A percentile compares a stretch with the other conserved stretches of the same genome.
phyloP scores from a whole-genome alignment of 1,140 invertebrate genomes.

The Akabosia matsudoensis region DNA sequence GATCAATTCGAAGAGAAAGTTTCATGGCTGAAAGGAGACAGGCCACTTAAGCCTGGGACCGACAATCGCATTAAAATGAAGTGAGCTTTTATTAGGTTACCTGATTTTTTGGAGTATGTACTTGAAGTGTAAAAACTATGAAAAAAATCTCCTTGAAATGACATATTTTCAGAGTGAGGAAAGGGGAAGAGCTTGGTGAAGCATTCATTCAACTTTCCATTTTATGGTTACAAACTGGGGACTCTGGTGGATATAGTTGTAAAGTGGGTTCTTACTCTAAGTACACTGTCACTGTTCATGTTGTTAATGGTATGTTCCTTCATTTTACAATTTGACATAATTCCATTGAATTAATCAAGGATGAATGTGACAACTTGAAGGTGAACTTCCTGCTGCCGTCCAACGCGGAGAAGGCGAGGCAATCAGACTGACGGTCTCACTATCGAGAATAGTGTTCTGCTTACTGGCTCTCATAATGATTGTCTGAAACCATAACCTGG shows the following conservation, averaged over 20 bases:
- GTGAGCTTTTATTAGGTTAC: no score
- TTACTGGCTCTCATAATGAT: no score
- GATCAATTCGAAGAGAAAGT: constrained; percentile 48
- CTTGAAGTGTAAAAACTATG: no score
- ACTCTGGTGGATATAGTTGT: background rate
- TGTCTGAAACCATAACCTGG: no score
- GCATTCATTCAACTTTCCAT: background rate
- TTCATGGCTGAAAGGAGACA: constrained; percentile 42
- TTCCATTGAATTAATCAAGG: no score
- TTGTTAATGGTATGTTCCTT: background rate
- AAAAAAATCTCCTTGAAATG: background rate
- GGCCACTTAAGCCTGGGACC: constrained; percentile 32
- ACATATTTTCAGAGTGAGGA: background rate
- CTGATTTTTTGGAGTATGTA: no score
- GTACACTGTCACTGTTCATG: background rate
- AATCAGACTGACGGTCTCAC: background rate
- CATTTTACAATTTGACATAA: no score
- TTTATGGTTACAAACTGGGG: background rate
- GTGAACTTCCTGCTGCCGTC: background rate
- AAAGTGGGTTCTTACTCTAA: background rate
- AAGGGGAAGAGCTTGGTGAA: background rate
- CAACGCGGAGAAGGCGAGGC: background rate
- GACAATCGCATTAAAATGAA: constrained; percentile 47
- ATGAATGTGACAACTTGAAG: no score
- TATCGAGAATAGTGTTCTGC: no score